Percentiles rank a stretch among this genome's conserved stretches.
Conservation (phyloP, 2,797 vertebrate species). For the Pempheris klunzingeri region DNA sequence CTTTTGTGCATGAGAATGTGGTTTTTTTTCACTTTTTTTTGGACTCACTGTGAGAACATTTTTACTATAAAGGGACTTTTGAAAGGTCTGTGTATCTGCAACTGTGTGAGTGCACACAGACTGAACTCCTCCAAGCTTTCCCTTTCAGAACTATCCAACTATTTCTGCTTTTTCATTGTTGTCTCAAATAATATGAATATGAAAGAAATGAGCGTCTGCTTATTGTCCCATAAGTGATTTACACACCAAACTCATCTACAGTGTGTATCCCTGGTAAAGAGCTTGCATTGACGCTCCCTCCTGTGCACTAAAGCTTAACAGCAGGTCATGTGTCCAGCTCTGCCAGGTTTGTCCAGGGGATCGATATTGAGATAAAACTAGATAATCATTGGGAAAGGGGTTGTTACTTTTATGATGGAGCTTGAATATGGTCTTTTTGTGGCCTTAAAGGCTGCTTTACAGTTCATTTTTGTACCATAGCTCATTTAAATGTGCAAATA, state of each 20-base stretch:
- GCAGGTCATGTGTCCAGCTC: slow-evolving; percentile 2
- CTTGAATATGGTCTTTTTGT: not conserved
- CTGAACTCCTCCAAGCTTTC: not conserved
- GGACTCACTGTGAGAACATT: not conserved
- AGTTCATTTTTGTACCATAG: not conserved
- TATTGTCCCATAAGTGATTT: not conserved
- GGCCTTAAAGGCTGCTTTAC: not conserved
- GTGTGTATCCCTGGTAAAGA: not conserved
- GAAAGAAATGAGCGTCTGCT: not conserved
- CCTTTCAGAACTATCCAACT: not conserved
- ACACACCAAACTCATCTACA: not conserved
- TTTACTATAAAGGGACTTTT: not conserved
- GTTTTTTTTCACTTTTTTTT: not conserved
- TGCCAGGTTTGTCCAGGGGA: not conserved
- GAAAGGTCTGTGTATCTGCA: not conserved
- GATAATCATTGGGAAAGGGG: not conserved
- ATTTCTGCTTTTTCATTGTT: not conserved
- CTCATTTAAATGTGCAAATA: not conserved
- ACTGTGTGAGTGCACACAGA: not conserved
- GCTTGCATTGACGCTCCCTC: not conserved
- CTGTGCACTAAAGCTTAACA: not conserved
- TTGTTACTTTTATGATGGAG: not conserved
- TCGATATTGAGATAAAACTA: not conserved
- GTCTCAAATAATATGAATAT: not conserved
- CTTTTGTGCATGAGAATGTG: not conserved